Conservation (phyloP, 2,888 invertebrate genomes). For the Tetropium fuscum region DNA sequence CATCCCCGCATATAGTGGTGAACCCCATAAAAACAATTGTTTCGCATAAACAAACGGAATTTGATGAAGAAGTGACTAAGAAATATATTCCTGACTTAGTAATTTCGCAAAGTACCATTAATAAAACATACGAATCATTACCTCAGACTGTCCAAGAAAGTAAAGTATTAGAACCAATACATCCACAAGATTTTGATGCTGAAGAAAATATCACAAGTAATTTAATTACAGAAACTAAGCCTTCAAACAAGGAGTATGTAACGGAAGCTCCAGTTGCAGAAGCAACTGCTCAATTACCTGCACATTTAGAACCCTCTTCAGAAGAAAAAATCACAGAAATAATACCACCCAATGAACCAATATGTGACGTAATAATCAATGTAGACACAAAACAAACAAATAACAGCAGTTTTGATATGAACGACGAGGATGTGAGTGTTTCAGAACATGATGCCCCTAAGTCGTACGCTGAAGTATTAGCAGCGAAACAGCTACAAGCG, state of each 20-base stretch:
- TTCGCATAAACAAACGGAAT: background rate
- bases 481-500: slow-evolving; percentile 24
- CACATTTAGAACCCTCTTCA: background rate
- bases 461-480: slow-evolving; percentile 37
- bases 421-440: slow-evolving; percentile 13
- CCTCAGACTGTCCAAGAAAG: background rate
- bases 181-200: background rate
- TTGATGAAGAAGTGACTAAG: background rate
- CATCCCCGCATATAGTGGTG: slow-evolving; percentile 39
- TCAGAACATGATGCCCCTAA: slow-evolving; percentile 20
- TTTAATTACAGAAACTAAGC: background rate
- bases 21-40: background rate
- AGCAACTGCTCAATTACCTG: background rate
- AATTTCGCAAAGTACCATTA: background rate
- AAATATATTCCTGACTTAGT: background rate
- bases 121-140: slow-evolving; percentile 7
- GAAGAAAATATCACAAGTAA: no score
- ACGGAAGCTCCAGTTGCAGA: slow-evolving; percentile 1
- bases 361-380: background rate
- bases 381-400: background rate
- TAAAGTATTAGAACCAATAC: background rate
- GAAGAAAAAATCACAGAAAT: background rate
- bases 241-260: slow-evolving; percentile 5
- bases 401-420: background rate
- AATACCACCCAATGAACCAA: background rate